These are phyloP conservation scores for Syritta pipiens DNA, from an alignment of 2,888 invertebrate species.

Conservation along the genomic window DNA sequence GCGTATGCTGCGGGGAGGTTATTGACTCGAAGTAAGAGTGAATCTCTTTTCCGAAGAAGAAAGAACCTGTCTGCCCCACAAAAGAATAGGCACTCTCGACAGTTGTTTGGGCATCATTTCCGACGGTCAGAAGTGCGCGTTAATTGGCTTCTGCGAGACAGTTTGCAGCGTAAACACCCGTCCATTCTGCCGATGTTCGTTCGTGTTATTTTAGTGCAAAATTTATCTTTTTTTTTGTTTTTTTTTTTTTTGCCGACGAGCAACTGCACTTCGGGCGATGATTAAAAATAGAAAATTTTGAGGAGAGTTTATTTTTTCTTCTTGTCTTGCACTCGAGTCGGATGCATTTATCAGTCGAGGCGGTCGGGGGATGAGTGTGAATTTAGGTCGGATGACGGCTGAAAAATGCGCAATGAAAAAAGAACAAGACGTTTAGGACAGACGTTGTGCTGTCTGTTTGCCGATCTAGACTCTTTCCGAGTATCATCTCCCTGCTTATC, in stretches of 20 bases:
- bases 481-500: no score
- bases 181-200: conserved; percentile 16
- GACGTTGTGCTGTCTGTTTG: conserved; percentile 3
- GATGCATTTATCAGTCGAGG: conserved; percentile 34
- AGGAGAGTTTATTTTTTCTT: no score
- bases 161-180: conserved; percentile 55
- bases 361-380: conserved; percentile 11
- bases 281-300: conserved; percentile 55
- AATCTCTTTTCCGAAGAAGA: conserved; percentile 17
- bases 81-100: conserved; percentile 7
- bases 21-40: conserved; percentile 55
- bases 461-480: conserved; percentile 12
- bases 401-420: background rate
- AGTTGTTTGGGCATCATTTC: conserved; percentile 28
- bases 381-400: conserved; percentile 49
- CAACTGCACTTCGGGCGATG: conserved; percentile 52
- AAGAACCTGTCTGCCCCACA: conserved; percentile 52
- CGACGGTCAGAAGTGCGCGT: conserved; percentile 49
- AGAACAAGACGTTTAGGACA: no score
- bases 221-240: conserved; percentile 20
- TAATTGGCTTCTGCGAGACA: conserved; percentile 56
- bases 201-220: conserved; percentile 32
- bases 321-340: conserved; percentile 49
- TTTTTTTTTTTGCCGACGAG: conserved; percentile 45
- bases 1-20: conserved; percentile 32